phyloP scores from a whole-genome alignment of 2,797 vertebrate genomes.

The Hoplostethus atlanticus region DNA sequence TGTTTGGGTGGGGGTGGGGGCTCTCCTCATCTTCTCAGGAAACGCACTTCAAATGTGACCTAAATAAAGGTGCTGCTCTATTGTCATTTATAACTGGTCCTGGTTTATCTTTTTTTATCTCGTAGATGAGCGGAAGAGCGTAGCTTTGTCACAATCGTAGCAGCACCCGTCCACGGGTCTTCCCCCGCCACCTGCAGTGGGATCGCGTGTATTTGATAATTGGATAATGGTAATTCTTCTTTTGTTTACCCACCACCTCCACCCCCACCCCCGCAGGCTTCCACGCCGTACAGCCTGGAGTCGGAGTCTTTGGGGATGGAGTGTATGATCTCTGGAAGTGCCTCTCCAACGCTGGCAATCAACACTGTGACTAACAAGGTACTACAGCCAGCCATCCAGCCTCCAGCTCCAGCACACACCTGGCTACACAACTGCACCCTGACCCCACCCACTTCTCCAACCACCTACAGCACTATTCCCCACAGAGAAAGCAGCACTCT shows the following conservation, averaged over 20 bases:
- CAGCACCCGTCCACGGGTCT: constrained; percentile 1
- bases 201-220: constrained; percentile 71
- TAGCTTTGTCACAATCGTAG: not conserved
- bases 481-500: constrained; percentile 78
- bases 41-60: constrained; percentile 80
- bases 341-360: constrained; percentile 96
- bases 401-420: constrained; percentile 81
- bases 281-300: constrained; percentile 95
- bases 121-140: not conserved
- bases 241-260: not conserved
- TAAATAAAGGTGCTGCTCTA: constrained; percentile 81
- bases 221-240: constrained; percentile 60
- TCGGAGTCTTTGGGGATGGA: constrained; percentile 96
- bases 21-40: constrained; percentile 63
- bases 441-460: constrained; percentile 83
- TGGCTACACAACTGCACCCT: constrained; percentile 80
- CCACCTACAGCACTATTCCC: constrained; percentile 83
- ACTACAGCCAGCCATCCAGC: constrained; percentile 81
- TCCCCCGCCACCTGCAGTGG: constrained; percentile 43
- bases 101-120: constrained; percentile 26
- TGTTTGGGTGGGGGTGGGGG: constrained; percentile 34
- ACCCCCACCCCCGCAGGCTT: constrained; percentile 84
- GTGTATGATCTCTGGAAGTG: constrained; percentile 97
- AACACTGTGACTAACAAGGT: constrained; percentile 99
- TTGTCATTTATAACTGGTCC: constrained; percentile 59